Evolutionary conservation across 2,888 invertebrate species (phyloP), one percentile per base, ranked within the genome.

Genomic region (Aphrophora alni): DNA sequence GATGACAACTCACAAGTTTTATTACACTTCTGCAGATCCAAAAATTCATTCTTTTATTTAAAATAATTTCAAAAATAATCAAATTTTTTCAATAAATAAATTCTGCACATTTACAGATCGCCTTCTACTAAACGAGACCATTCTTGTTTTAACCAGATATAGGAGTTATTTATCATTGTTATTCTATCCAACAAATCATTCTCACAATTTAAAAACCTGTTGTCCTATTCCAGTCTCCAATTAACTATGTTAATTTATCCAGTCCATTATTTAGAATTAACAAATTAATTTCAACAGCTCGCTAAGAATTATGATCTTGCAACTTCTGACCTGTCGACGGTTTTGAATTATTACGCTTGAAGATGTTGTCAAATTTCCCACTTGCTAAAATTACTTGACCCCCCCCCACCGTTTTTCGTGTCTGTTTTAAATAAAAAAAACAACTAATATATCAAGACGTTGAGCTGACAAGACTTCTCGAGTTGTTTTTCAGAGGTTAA

Each of bases 201-300:
- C 33, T 21, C 59, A 59, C 59, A 59, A 59, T 59, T 44, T 59
- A n/a, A 21, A 44, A 59, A 59, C 59, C 59, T 59, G 59, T 59
- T 59, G 59, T 21, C 59, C 21, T n/a, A 21, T 21, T 8, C 59
- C 4, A 21, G 21, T 59, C 21, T 21, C 59, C 59, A 59, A 59
- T 59, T 59, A 59, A 59, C 59, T 59, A 59, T 59, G 59, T 59
- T 59, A 59, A 59, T 59, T 59, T 8, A 8, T 14, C 21, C 4
- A n/a, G 21, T 59, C 59, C 59, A 59, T 59, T 59, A 59, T 59
- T 59, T 21, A 59, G 59, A 59, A 59, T 59, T 59, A 59, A 59
- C 59, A 59, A 59, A 59, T 59, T 59, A 59, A 59, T 59, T 59
- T 59, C 21, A 59, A 59, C 59, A 59, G 59, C 59, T 59, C 59